Conservation (phyloP, 1,140 invertebrate genomes). For the Calycopis cecrops region DNA sequence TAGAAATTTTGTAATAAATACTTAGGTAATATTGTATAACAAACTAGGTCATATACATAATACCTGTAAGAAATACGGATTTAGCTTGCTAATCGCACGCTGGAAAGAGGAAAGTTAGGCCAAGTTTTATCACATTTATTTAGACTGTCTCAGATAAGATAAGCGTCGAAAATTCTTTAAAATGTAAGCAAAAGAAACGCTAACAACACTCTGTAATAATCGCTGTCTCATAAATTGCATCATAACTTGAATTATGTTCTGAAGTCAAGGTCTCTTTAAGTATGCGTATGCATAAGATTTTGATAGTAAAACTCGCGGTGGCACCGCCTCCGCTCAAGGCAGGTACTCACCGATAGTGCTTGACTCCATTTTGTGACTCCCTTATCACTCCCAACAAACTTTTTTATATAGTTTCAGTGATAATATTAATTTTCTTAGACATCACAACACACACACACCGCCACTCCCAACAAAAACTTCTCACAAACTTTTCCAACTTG, state of each 20-base stretch:
- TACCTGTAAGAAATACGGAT: no score
- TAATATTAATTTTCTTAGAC: conserved; percentile 57
- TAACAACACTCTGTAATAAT: conserved; percentile 20
- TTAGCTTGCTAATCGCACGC: no score
- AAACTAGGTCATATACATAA: neutral
- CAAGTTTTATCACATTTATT: conserved; percentile 39
- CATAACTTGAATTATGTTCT: conserved; percentile 35
- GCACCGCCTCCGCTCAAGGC: conserved; percentile 10
- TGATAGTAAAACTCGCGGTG: neutral
- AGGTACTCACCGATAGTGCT: conserved; percentile 49
- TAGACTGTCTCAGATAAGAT: conserved; percentile 47
- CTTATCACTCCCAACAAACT: conserved; percentile 27
- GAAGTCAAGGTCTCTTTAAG: conserved; percentile 43
- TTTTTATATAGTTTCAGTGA: conserved; percentile 48
- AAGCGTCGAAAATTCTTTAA: conserved; percentile 28
- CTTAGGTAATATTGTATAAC: no score
- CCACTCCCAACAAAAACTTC: conserved; percentile 47
- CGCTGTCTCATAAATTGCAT: conserved; percentile 36
- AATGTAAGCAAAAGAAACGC: conserved; percentile 15
- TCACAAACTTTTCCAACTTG: conserved; percentile 23
- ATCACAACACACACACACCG: conserved; percentile 58
- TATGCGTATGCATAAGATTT: conserved; percentile 15
- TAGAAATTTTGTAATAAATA: no score
- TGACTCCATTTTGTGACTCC: conserved; percentile 49
- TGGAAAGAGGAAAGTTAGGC: conserved; percentile 29